These are phyloP conservation scores for Odobenus rosmarus DNA, from an alignment of 2,113 vertebrate genomes.

Conservation along the genomic window DNA sequence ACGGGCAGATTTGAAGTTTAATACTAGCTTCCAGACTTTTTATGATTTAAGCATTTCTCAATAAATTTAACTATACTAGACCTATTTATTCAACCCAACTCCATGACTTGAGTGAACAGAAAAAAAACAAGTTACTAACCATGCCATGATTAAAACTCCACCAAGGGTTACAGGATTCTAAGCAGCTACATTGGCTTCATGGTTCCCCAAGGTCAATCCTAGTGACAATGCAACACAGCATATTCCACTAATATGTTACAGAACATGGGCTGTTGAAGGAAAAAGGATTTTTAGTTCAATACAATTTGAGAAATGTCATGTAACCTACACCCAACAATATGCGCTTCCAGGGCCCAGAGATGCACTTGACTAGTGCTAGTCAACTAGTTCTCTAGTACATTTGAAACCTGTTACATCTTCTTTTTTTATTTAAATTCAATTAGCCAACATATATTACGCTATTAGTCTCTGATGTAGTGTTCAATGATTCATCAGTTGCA, in stretches of 20 bases:
- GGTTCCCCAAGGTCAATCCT: not conserved
- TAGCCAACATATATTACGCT: not conserved
- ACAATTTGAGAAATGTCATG: not conserved
- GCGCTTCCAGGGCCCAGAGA: not conserved
- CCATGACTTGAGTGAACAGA: not conserved
- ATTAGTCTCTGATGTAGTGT: not conserved
- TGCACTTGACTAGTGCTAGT: not conserved
- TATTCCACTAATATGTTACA: not conserved
- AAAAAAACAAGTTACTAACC: not conserved
- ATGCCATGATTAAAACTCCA: not conserved
- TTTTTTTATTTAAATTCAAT: not conserved
- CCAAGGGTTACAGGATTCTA: not conserved
- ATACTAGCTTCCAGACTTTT: not conserved
- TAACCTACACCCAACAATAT: not conserved
- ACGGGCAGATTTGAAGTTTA: constrained; percentile 2
- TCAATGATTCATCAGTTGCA: not conserved
- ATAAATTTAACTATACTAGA: not conserved
- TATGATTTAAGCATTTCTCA: constrained; percentile 32
- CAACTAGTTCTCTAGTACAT: not conserved
- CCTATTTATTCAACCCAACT: not conserved
- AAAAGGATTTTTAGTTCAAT: not conserved
- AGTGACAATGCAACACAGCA: not conserved
- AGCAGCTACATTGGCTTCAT: not conserved
- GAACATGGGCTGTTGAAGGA: not conserved
- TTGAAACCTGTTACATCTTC: not conserved